These are phyloP conservation scores for Eilema sororculum DNA, from an alignment of 2,888 invertebrate genomes.

Conservation along the genomic window DNA sequence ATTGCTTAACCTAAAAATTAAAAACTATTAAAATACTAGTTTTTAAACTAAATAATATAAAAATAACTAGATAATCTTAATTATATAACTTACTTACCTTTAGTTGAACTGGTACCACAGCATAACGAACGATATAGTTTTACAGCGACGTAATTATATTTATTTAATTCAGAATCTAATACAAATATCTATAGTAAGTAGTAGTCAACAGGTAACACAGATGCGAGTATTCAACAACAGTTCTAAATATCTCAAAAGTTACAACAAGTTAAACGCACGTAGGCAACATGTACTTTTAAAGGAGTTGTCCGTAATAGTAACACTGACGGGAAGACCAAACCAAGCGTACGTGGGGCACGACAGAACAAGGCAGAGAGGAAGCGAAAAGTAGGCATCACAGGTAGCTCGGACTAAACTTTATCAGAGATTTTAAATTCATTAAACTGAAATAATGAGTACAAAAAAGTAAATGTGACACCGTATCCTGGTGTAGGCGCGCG, in stretches of 20 bases:
- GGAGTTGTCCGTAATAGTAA: slow-evolving; percentile 76
- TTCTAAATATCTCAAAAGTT: slow-evolving; percentile 83
- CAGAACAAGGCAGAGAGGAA: slow-evolving; percentile 69
- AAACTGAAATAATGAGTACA: slow-evolving; percentile 40
- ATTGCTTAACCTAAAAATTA: too few species aligned
- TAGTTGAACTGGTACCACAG: slow-evolving; percentile 57
- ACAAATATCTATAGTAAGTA: slow-evolving; percentile 74
- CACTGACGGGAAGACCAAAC: slow-evolving; percentile 75
- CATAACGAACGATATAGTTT: slow-evolving; percentile 56
- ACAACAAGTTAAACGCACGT: slow-evolving; percentile 76
- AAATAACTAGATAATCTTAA: too few species aligned
- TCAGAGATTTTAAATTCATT: slow-evolving; percentile 43
- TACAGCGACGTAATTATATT: slow-evolving; percentile 71
- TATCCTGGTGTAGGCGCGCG: slow-evolving; percentile 61
- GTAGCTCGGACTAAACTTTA: slow-evolving; percentile 52
- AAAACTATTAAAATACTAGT: too few species aligned
- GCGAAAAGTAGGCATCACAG: slow-evolving; percentile 82
- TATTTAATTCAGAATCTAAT: slow-evolving; percentile 70
- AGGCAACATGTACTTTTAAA: slow-evolving; percentile 61
- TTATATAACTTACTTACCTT: slow-evolving; percentile 58
- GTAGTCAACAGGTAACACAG: slow-evolving; percentile 86
- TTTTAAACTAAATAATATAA: too few species aligned
- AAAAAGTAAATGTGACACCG: slow-evolving; percentile 46
- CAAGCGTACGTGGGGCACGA: slow-evolving; percentile 67
- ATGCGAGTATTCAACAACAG: slow-evolving; percentile 82